These are phyloP conservation scores for Sussaba pulchella DNA, from an alignment of 2,888 invertebrate species.

Conservation along the genomic window DNA sequence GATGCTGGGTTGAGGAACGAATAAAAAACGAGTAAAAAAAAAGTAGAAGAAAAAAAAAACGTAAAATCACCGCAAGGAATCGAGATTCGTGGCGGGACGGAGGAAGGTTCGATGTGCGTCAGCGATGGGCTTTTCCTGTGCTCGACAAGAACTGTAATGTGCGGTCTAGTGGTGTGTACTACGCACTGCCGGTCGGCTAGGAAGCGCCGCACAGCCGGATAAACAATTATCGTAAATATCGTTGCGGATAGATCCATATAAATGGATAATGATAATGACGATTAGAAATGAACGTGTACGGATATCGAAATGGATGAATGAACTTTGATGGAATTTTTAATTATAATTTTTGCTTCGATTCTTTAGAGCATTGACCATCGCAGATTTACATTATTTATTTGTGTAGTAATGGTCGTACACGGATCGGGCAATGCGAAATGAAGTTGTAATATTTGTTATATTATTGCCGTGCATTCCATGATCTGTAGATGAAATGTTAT, in stretches of 20 bases:
- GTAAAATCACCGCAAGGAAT: slow-evolving; percentile 42
- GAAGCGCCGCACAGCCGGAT: slow-evolving; percentile 47
- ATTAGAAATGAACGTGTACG: slow-evolving; percentile 27
- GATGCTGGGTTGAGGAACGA: not conserved
- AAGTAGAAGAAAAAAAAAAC: no score
- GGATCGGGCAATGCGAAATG: no score
- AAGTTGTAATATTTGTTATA: no score
- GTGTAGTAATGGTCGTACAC: no score
- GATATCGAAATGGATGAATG: slow-evolving; percentile 21
- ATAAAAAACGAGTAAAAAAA: slow-evolving; percentile 46
- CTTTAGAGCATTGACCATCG: no score
- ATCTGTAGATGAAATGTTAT: no score
- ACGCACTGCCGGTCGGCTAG: slow-evolving; percentile 31
- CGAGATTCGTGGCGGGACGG: slow-evolving; percentile 66
- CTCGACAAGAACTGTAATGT: slow-evolving; percentile 9
- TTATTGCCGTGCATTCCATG: no score
- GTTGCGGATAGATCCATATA: slow-evolving; percentile 11
- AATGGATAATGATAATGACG: slow-evolving; percentile 40
- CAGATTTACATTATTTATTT: no score
- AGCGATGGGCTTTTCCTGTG: slow-evolving; percentile 27
- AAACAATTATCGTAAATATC: slow-evolving; percentile 62
- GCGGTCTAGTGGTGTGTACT: slow-evolving; percentile 6
- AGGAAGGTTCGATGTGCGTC: slow-evolving; percentile 66
- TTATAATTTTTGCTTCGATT: no score
- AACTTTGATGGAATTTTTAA: no score